phyloP scores from a whole-genome alignment of 53 echinoderm and acorn worm genomes.

The Temnopleurus reevesii region DNA sequence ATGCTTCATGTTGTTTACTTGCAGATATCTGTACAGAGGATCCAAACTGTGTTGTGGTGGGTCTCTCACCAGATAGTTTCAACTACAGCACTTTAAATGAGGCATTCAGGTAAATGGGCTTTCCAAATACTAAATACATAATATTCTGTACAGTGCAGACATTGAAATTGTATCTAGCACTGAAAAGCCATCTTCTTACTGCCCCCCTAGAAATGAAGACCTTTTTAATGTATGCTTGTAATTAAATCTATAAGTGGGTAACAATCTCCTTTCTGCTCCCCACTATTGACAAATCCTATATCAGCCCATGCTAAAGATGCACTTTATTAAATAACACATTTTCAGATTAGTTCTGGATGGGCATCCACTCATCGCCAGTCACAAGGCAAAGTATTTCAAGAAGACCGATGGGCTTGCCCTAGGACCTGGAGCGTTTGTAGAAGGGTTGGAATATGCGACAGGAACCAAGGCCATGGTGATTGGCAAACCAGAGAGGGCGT shows the following conservation, averaged over 20 bases:
- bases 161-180: too few species aligned
- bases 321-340: too few species aligned
- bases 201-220: too few species aligned
- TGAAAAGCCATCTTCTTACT: too few species aligned
- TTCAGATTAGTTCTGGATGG: constrained; percentile 82
- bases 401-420: constrained; percentile 87
- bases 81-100: constrained; percentile 83
- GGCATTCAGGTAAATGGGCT: constrained; percentile 89
- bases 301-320: too few species aligned
- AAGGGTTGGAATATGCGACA: constrained; percentile 88
- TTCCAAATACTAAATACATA: too few species aligned
- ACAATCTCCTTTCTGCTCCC: too few species aligned
- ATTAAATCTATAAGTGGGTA: too few species aligned
- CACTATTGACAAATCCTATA: too few species aligned
- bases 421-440: constrained; percentile 91
- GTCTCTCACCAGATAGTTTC: constrained; percentile 85
- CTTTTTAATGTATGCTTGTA: too few species aligned
- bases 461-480: constrained; percentile 76
- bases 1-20: too few species aligned
- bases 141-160: too few species aligned
- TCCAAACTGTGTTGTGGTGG: constrained; percentile 89
- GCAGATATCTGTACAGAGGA: constrained; percentile 78
- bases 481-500: constrained; percentile 88
- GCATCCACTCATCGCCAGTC: constrained; percentile 79
- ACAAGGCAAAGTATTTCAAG: constrained; percentile 92